Conservation (phyloP, 1,140 invertebrate species). For the Dreissena rostriformis region DNA sequence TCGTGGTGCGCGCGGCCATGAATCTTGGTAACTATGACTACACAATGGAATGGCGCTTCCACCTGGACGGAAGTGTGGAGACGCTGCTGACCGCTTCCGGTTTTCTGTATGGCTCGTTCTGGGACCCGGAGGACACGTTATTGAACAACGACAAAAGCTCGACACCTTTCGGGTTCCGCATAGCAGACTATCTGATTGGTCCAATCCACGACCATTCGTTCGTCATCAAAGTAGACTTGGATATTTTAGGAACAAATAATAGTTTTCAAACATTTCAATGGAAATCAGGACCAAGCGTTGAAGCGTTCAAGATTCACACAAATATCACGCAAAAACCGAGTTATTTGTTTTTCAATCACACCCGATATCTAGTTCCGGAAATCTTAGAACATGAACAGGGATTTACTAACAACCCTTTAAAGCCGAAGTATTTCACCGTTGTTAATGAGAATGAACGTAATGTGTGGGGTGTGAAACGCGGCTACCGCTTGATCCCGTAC, state of each 20-base stretch:
- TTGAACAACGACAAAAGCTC: constrained; percentile 3
- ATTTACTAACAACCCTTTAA: constrained; percentile 26
- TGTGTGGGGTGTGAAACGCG: constrained; percentile 26
- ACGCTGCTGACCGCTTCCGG: constrained; percentile 44
- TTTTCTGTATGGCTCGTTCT: constrained; percentile 45
- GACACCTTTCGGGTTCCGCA: constrained; percentile 36
- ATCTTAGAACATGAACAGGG: constrained; percentile 19
- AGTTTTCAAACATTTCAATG: constrained; percentile 35
- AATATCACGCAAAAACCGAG: constrained; percentile 20
- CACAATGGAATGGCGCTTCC: constrained; percentile 40
- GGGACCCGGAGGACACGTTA: constrained; percentile 42
- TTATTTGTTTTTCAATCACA: constrained; percentile 33
- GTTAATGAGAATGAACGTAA: constrained; percentile 50
- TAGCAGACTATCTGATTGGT: constrained; percentile 31
- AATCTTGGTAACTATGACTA: constrained; percentile 57
- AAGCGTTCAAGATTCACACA: constrained; percentile 23
- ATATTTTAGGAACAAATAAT: constrained; percentile 39
- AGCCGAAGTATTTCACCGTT: constrained; percentile 37
- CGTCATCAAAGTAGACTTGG: constrained; percentile 47
- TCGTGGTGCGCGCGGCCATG: constrained; percentile 42
- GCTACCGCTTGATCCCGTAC: constrained; percentile 30
- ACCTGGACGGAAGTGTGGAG: constrained; percentile 31
- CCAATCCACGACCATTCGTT: constrained; percentile 50
- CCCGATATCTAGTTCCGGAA: constrained; percentile 27
- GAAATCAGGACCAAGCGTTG: constrained; percentile 10